phyloP scores from a whole-genome alignment of 2,113 vertebrate genomes.

The Nothoprocta pentlandii region DNA sequence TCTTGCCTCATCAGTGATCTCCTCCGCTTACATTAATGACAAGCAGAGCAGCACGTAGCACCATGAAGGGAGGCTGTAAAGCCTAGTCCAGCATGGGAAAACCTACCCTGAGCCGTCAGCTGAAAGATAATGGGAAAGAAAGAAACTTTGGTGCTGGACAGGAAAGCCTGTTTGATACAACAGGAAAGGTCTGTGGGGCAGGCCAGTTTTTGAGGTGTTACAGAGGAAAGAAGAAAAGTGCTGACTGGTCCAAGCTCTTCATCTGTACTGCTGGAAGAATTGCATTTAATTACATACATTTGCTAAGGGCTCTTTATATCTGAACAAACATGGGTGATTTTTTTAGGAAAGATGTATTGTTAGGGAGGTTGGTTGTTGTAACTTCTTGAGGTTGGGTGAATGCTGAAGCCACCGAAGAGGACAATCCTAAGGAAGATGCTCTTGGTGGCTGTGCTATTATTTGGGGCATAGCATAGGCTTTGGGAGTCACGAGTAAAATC shows the following conservation, averaged over 20 bases:
- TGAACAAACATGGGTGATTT: background rate
- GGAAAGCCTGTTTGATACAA: background rate
- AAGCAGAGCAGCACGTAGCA: background rate
- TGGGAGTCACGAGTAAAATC: background rate
- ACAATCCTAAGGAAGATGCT: background rate
- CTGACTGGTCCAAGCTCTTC: background rate
- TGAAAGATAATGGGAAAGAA: background rate
- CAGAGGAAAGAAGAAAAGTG: background rate
- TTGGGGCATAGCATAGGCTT: background rate
- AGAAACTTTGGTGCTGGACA: background rate
- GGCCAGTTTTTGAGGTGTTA: background rate
- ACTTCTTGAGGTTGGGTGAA: background rate
- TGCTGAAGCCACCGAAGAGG: background rate
- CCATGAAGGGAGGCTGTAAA: background rate
- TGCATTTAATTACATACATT: background rate
- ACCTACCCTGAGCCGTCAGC: background rate
- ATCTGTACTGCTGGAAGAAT: background rate
- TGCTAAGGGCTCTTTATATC: background rate
- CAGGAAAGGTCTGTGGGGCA: background rate
- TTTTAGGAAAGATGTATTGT: fast-evolving
- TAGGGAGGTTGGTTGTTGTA: background rate
- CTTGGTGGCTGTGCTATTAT: background rate
- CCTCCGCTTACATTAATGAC: background rate
- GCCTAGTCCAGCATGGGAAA: background rate
- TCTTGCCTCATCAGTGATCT: fast-evolving